Base-by-base conservation (phyloP, 2,113 vertebrate genomes). In the Gadus macrocephalus region DNA sequence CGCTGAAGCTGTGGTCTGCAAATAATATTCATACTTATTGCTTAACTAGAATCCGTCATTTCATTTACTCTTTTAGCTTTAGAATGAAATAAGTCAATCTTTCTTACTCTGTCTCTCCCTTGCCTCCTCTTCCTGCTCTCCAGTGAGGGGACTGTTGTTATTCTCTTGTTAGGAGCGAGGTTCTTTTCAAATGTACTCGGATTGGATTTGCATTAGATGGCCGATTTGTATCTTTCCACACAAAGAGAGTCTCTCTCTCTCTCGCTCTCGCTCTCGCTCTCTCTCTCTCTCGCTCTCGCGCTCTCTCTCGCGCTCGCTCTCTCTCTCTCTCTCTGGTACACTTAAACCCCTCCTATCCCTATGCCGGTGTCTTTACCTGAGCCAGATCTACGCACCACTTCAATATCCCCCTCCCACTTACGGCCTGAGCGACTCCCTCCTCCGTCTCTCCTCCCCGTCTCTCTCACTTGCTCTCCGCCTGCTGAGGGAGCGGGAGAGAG, bases 371-470 rank as follows among this genome's bases (percentile, higher is more conserved):
- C n/a, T 22, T 22, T 22, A 61, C 59, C 59, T 61, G 59, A 22
- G 59, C 55, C 55, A 58, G 2, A 58, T 58, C 55, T 16, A 58
- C 55, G 8, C 61, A 62, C 61, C 61, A 25, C 61, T 65, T 12
- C 42, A 19, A 38, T 70, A 63, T 20, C 31, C 62, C 61, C 4
- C 60, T 62, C 31, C 65, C 65, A 6, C 68, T 11, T 55, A 28
- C 53, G 59, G 25, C 55, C 31, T 31, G 55, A 38, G 11, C 69
- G 5, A 42, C 59, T 16, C 53, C 55, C n/a, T 58, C 55, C 42
- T 58, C 66, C 14, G 61, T 55, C 74, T 11, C 70, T 16, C n/a
- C 55, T 58, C 56, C 59, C 70, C 28, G 15, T 27, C 64, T 55
- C 49, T 17, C 42, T 11, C 66, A 20, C 67, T 64, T 63, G 35